phyloP scores from a whole-genome alignment of 2,888 invertebrate species.

The Periphyllus acericola region DNA sequence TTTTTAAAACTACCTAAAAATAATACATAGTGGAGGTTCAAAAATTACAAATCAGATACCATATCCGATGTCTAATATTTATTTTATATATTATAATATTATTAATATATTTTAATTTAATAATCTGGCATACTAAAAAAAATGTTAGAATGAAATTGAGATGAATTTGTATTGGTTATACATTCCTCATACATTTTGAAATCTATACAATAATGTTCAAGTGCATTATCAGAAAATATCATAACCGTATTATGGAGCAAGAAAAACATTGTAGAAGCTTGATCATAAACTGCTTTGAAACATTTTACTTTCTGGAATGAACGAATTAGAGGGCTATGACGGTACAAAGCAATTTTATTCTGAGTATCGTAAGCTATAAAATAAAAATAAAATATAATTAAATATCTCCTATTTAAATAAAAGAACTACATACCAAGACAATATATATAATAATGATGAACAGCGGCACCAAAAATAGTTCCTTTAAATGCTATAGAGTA shows the following conservation, averaged over 20 bases:
- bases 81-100: no score
- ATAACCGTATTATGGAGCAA: constrained; percentile 18
- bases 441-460: background rate
- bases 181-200: background rate
- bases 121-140: constrained; percentile 44
- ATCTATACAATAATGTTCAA: constrained; percentile 12
- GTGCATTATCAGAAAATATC: background rate
- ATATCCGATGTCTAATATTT: no score
- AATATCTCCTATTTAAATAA: background rate
- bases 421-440: constrained; percentile 2
- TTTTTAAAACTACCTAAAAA: no score
- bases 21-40: no score
- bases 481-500: background rate
- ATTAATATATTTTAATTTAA: background rate
- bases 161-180: background rate
- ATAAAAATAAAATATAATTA: background rate
- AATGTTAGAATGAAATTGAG: background rate
- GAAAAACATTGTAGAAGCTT: background rate
- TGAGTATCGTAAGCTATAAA: background rate
- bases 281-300: background rate
- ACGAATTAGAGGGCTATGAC: background rate
- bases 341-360: background rate
- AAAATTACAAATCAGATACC: no score
- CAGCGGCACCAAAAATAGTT: background rate
- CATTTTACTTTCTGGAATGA: background rate